Evolutionary conservation across 2,113 vertebrate species (phyloP).

Genomic region (Colaptes auratus): DNA sequence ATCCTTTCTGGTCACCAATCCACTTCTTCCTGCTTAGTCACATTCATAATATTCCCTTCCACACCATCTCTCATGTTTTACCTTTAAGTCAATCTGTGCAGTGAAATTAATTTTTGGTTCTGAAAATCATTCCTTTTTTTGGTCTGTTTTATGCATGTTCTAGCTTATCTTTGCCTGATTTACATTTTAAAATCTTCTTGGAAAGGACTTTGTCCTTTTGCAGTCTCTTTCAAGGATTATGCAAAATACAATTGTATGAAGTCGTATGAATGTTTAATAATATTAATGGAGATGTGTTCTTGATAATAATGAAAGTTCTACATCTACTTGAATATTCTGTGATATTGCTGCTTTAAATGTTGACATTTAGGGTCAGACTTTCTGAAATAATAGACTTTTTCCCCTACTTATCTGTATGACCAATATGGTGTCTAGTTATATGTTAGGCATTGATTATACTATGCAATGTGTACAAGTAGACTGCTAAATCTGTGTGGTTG

Average conservation of each 20-base stretch:
- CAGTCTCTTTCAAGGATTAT: neutral
- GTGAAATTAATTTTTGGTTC: neutral
- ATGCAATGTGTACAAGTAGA: neutral
- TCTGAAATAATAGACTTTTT: neutral
- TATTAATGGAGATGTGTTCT: neutral
- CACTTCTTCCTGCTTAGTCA: neutral
- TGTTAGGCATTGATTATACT: neutral
- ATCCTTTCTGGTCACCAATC: neutral
- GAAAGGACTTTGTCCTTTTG: neutral
- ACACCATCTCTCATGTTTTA: neutral
- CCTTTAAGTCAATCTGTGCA: neutral
- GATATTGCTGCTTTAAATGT: neutral
- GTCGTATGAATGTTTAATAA: neutral
- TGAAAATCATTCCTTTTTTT: neutral
- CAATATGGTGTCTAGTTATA: neutral
- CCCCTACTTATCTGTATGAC: neutral
- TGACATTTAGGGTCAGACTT: neutral
- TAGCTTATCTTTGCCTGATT: neutral
- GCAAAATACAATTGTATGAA: neutral
- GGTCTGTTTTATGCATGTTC: neutral
- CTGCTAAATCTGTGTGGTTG: slow-evolving; percentile 5
- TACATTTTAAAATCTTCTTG: slow-evolving; percentile 6
- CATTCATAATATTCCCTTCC: neutral
- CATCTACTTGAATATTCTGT: neutral
- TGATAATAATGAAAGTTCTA: neutral